A percentile compares a stretch with the other conserved stretches of the same genome.
Evolutionary conservation across 2,888 invertebrate genomes (phyloP).

Genomic region (Microctonus hyperodae): DNA sequence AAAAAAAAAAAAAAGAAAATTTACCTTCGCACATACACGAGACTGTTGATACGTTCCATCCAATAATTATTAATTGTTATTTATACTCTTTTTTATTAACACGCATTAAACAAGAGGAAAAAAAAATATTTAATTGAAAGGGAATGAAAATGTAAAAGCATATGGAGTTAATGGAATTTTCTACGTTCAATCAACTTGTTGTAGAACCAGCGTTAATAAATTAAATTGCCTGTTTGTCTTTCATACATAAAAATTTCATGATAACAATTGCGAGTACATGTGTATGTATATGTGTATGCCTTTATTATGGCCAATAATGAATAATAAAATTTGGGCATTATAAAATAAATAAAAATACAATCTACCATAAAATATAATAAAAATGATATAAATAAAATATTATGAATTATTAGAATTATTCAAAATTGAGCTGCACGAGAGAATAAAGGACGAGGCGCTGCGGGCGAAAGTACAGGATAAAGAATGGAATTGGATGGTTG

Average conservation of each 20-base stretch:
- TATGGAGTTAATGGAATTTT: too few relatives aligned
- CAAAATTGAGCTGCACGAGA: conserved; percentile 58
- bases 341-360: neutral
- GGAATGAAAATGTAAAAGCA: neutral
- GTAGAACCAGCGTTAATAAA: neutral
- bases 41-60: conserved; percentile 56
- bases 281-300: neutral
- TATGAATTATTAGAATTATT: conserved; percentile 31
- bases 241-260: conserved; percentile 26
- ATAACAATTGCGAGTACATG: neutral
- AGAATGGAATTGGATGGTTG: conserved; percentile 22
- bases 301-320: conserved; percentile 20
- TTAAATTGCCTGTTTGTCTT: conserved; percentile 32
- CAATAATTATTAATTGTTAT: conserved; percentile 47
- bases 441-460: conserved; percentile 48
- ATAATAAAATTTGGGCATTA: too few relatives aligned
- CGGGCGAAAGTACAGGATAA: conserved; percentile 27
- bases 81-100: conserved; percentile 1
- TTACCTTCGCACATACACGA: conserved; percentile 36
- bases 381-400: conserved; percentile 11
- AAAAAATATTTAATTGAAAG: neutral
- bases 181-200: neutral
- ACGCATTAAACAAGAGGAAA: neutral
- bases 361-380: neutral
- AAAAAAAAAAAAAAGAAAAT: conserved; percentile 16